Percentiles rank a stretch among this genome's conserved stretches.
These are phyloP conservation scores for Penelope pileata DNA, from an alignment of 2,113 vertebrate species.

Conservation along the genomic window DNA sequence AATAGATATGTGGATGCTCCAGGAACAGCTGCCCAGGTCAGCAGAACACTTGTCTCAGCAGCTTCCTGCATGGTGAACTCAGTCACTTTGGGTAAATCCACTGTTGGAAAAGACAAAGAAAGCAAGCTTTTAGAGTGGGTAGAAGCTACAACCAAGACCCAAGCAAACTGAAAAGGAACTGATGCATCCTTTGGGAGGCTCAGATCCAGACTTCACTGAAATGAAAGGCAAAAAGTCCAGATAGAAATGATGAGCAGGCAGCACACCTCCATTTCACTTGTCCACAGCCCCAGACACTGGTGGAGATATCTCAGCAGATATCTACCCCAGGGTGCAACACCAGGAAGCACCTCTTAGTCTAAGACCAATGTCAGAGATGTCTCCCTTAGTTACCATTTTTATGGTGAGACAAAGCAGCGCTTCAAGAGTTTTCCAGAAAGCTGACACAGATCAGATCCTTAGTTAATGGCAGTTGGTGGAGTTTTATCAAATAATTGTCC, in stretches of 20 bases:
- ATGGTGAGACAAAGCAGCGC: neutral
- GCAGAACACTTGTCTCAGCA: constrained; percentile 70
- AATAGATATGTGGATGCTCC: constrained; percentile 80
- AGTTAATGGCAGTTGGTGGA: neutral
- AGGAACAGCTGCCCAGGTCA: constrained; percentile 81
- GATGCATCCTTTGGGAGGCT: neutral
- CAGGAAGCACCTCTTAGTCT: neutral
- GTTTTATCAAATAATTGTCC: neutral
- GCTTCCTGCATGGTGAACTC: constrained; percentile 75
- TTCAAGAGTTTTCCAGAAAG: neutral
- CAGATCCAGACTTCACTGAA: neutral
- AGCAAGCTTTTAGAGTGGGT: neutral
- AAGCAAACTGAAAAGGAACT: rapidly evolving
- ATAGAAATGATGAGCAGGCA: neutral
- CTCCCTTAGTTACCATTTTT: neutral
- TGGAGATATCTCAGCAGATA: neutral
- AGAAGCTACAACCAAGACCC: neutral
- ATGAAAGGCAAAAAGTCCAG: neutral
- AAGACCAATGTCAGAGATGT: neutral
- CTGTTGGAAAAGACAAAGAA: constrained; percentile 53
- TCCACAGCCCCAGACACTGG: neutral
- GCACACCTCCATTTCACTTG: neutral
- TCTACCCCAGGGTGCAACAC: neutral
- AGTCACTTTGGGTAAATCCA: constrained; percentile 83
- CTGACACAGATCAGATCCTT: neutral